phyloP scores from a whole-genome alignment of 2,113 vertebrate species.

The Sebastes fasciatus region DNA sequence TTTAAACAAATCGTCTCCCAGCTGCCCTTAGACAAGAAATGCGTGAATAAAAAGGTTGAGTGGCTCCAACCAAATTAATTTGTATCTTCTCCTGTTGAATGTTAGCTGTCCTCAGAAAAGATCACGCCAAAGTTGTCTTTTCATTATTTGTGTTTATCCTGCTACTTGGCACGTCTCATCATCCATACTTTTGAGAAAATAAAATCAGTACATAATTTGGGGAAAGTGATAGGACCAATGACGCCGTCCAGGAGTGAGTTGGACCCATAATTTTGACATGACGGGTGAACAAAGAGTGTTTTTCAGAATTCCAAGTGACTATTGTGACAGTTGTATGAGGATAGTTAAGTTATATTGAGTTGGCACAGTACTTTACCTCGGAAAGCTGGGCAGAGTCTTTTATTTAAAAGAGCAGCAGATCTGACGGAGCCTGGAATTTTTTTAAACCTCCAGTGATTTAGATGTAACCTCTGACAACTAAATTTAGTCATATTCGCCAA shows the following conservation, averaged over 20 bases:
- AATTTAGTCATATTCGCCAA: constrained; percentile 42
- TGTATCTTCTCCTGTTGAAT: constrained; percentile 60
- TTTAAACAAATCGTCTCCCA: constrained; percentile 79
- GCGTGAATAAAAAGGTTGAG: constrained; percentile 69
- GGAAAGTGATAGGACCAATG: constrained; percentile 12
- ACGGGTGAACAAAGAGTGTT: constrained; percentile 15
- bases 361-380: constrained; percentile 32
- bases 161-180: constrained; percentile 28
- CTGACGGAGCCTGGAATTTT: constrained; percentile 29
- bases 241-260: constrained; percentile 30
- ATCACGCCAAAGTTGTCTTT: constrained; percentile 58
- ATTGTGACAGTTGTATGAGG: constrained; percentile 19
- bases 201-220: constrained; percentile 3
- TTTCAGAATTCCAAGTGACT: background rate
- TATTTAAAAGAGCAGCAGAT: constrained; percentile 26
- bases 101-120: constrained; percentile 61
- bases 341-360: constrained; percentile 20
- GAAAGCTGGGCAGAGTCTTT: constrained; percentile 13
- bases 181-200: constrained; percentile 14
- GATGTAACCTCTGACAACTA: constrained; percentile 27
- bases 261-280: constrained; percentile 1
- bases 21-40: constrained; percentile 72
- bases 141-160: constrained; percentile 58
- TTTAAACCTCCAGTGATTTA: constrained; percentile 41
- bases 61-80: constrained; percentile 71